Percentiles rank a stretch among this genome's conserved stretches.
Evolutionary conservation across 2,888 invertebrate genomes (phyloP).

Genomic region (Cantharis nigra): DNA sequence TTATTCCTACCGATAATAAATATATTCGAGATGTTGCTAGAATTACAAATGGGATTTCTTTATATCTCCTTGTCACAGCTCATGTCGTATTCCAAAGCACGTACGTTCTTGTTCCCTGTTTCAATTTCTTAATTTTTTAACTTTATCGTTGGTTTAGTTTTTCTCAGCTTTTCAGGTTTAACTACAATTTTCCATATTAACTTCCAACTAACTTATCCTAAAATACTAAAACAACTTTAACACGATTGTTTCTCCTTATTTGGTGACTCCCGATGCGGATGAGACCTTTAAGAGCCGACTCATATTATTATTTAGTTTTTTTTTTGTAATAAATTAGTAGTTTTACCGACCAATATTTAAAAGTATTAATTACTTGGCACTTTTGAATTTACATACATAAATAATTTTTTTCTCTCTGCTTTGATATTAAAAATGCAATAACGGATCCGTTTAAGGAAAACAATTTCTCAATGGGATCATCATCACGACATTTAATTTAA

Average conservation of each 20-base stretch:
- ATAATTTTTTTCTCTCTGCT: neutral
- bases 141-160: neutral
- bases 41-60: constrained; percentile 1
- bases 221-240: neutral
- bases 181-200: neutral
- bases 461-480: neutral
- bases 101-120: neutral
- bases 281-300: neutral
- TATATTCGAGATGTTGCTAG: neutral
- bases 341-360: neutral
- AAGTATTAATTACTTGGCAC: neutral
- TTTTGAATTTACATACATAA: neutral
- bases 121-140: neutral
- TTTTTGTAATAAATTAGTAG: neutral
- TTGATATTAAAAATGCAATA: neutral
- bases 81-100: neutral
- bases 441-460: neutral
- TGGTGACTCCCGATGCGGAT: neutral
- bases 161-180: neutral
- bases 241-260: neutral
- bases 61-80: neutral
- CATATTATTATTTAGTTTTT: neutral
- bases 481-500: neutral
- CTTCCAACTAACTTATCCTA: neutral
- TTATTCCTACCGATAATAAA: neutral